These are phyloP conservation scores for Drosophila bocki DNA, from an alignment of 1,140 invertebrate genomes.

Conservation along the genomic window DNA sequence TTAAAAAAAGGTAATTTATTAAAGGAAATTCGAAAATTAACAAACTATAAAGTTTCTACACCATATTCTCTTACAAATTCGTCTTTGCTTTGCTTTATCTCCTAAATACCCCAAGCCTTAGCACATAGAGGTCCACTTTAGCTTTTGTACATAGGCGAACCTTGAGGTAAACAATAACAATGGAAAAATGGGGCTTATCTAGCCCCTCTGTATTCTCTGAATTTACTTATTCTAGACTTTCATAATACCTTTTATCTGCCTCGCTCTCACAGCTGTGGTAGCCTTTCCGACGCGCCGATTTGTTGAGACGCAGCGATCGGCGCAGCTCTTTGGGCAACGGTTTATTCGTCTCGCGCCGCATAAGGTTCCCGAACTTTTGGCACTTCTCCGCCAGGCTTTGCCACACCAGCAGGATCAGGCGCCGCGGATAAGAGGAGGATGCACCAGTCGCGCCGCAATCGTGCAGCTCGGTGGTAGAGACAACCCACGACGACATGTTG, in stretches of 20 bases:
- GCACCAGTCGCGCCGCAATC: slow-evolving; percentile 27
- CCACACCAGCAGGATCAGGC: slow-evolving; percentile 55
- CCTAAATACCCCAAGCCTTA: not conserved
- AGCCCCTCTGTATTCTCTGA: not conserved
- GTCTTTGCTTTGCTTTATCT: not conserved
- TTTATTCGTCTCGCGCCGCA: slow-evolving; percentile 67
- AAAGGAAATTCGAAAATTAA: not conserved
- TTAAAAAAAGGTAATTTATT: not conserved
- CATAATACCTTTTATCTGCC: slow-evolving; percentile 86
- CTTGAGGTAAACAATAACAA: slow-evolving; percentile 35
- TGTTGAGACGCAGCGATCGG: slow-evolving; percentile 74
- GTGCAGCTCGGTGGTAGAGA: slow-evolving; percentile 58
- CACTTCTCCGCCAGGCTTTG: slow-evolving; percentile 57
- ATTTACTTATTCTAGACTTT: slow-evolving; percentile 5
- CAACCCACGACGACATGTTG: slow-evolving; percentile 71
- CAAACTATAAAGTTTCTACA: not conserved
- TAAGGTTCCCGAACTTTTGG: slow-evolving; percentile 48
- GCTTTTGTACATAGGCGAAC: slow-evolving; percentile 10
- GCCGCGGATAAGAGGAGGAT: not conserved
- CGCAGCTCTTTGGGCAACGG: slow-evolving; percentile 76
- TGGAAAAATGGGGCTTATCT: slow-evolving; percentile 52
- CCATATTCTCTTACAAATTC: not conserved
- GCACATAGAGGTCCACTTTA: not conserved
- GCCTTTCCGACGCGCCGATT: slow-evolving; percentile 85
- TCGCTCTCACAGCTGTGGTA: slow-evolving; percentile 86